Evolutionary conservation across 2,797 vertebrate genomes (phyloP), one percentile per base, ranked within the genome.

Genomic region (Lepilemur septentrionalis): DNA sequence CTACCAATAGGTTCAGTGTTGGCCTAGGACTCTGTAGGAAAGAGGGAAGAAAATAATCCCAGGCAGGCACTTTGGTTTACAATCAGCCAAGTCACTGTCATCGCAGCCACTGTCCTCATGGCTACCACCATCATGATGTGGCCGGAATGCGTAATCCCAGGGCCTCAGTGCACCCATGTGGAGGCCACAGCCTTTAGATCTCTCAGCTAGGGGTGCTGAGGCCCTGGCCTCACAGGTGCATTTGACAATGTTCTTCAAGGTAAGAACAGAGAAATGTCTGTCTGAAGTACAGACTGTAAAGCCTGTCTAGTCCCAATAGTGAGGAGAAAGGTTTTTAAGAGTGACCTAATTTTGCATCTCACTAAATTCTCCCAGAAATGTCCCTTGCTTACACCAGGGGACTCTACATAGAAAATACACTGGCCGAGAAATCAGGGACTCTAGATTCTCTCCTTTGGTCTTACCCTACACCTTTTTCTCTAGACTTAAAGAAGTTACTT

Each of bases 391-490:
- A 55, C 1, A 48, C 28, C n/a, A 10, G 4, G 13, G 46, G 23
- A 67, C 1, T 7, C 30, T 11, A 14, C 41, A 30, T 59, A 35
- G 25, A 86, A 80, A 35, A 61, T 10, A 73, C 7, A 67, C 10
- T 69, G 46, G 32, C 11, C 87, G 83, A 87, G 72, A 78, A 76
- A 92, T 61, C 14, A 82, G 38, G 52, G 23, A 22, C 67, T 91
- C 25, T 55, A 28, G 41, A 84, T 57, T 80, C 72, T 89, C 48
- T 50, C 18, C 32, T 35, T 91, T 43, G 25, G 80, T 85, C 46
- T 91, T 55, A 32, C 3, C 35, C 82, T 85, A n/a, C 4, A n/a
- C 30, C 73, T 15, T 57, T 94, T 65, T 70, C 14, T 78, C 20
- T 43, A 46, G 15, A 43, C 25, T 86, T 92, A 43, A n/a, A 78